Evolutionary conservation across 2,888 invertebrate genomes (phyloP).

Genomic region (Stratiomys singularior): DNA sequence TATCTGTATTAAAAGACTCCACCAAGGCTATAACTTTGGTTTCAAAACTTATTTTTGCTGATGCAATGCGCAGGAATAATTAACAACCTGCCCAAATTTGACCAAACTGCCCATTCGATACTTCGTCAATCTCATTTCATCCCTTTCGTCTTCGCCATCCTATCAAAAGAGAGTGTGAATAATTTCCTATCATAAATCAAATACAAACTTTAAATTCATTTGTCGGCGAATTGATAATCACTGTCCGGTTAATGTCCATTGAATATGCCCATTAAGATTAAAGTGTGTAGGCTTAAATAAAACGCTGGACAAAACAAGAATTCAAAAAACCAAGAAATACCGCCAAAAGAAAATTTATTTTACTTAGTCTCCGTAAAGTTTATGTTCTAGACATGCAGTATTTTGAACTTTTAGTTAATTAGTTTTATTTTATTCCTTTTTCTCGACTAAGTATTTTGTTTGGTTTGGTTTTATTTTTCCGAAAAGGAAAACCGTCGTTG

Average conservation of each 20-base stretch:
- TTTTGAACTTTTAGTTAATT: slow-evolving; percentile 2
- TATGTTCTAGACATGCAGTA: background rate
- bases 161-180: slow-evolving; percentile 9
- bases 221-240: slow-evolving; percentile 46
- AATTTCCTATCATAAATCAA: slow-evolving; percentile 41
- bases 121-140: background rate
- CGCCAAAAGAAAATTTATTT: slow-evolving; percentile 6
- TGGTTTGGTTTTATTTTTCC: no score
- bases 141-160: background rate
- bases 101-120: no score
- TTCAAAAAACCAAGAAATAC: background rate
- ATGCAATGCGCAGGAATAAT: no score
- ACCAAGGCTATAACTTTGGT: no score
- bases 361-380: background rate
- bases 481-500: background rate
- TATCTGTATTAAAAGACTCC: no score
- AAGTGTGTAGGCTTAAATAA: background rate
- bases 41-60: no score
- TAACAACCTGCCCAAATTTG: no score
- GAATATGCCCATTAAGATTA: slow-evolving; percentile 21
- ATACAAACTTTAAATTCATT: slow-evolving; percentile 39
- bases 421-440: background rate
- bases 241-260: slow-evolving; percentile 38
- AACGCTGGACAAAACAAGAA: background rate
- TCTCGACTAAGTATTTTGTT: no score